Base-by-base conservation (phyloP, 1,140 invertebrate genomes). In the Tetramorium parvispinum region DNA sequence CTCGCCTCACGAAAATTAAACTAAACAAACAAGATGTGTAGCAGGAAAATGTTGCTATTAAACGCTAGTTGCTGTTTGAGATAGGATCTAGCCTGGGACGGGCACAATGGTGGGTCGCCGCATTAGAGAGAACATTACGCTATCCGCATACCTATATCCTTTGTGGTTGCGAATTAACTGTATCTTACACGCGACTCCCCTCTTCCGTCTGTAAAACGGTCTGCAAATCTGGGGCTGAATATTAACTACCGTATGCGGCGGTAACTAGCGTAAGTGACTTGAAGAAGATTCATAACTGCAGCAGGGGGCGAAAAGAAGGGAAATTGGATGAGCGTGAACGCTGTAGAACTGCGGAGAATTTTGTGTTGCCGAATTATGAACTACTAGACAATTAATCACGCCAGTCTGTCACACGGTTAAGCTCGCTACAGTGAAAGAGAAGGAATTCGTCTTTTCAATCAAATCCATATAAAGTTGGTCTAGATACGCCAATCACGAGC, bases 401-500 rank as follows among this genome's bases (percentile, higher is more conserved):
- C 32, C 66, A 40, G 79, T 82, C 66, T 43, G 61, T 68, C 43
- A 59, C 13, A 21, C n/a, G 21, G 11, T 27, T 57, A 18, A 71
- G 55, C 21, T 71, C 40, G 79, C 37, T 59, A 11, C 46, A 6
- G n/a, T 46, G 77, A n/a, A 16, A 46, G 27, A 24, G 49, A 81
- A 81, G 78, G 65, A 81, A 73, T 75, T 83, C 79, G 51, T 75
- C 68, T 82, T 82, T 73, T 57, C 59, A 55, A 82, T 73, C 66
- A 57, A 32, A 40, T 46, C 40, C 53, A 16, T 53, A 73, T 73
- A 73, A 82, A 73, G 79, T 40, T 46, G 68, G 27, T 71, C 79
- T 46, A 83, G 53, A 83, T 73, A 83, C 46, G 53, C n/a, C 68
- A 82, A 32, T 59, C 78, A 46, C 18, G 3, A 32, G 40, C 68